A percentile compares a stretch with the other conserved stretches of the same genome.
phyloP scores from a whole-genome alignment of 2,113 vertebrate genomes.

The Equus quagga region DNA sequence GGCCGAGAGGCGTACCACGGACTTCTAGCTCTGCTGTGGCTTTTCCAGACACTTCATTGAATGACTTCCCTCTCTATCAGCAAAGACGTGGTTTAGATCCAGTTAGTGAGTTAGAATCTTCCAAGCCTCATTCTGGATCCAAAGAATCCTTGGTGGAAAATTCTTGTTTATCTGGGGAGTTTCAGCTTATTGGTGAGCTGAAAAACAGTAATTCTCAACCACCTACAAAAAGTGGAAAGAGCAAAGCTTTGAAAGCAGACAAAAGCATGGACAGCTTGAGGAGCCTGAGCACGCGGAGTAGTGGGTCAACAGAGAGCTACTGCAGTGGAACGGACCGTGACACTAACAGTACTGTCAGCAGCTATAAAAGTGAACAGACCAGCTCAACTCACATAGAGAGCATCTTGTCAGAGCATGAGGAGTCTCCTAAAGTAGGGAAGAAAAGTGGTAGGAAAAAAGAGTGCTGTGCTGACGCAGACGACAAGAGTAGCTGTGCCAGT shows the following conservation, averaged over 20 bases:
- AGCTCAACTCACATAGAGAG: constrained; percentile 98
- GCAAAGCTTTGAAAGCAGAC: constrained; percentile 91
- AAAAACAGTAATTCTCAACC: constrained; percentile 88
- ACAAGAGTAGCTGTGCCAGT: constrained; percentile 84
- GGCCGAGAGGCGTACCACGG: constrained; percentile 96
- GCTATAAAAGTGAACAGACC: constrained; percentile 97
- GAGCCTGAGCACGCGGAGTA: constrained; percentile 97
- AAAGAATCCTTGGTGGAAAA: constrained; percentile 89
- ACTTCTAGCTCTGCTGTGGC: constrained; percentile 98
- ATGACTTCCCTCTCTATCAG: constrained; percentile 95
- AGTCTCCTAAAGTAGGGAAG: constrained; percentile 90
- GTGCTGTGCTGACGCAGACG: constrained; percentile 86
- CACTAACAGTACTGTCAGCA: constrained; percentile 97
- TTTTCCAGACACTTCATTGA: constrained; percentile 95
- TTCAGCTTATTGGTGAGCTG: constrained; percentile 89
- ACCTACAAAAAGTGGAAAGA: constrained; percentile 86
- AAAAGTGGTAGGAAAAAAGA: constrained; percentile 80
- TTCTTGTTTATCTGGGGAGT: constrained; percentile 87
- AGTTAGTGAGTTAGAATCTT: constrained; percentile 96
- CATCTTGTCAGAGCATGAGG: constrained; percentile 91
- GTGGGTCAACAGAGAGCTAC: constrained; percentile 97
- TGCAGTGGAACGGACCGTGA: constrained; percentile 97
- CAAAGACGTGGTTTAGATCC: constrained; percentile 97
- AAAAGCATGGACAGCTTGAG: constrained; percentile 95
- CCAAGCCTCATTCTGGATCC: constrained; percentile 90